These are phyloP conservation scores for Metridium senile DNA, from an alignment of 92 coral and sea anemone genomes.

Conservation along the genomic window DNA sequence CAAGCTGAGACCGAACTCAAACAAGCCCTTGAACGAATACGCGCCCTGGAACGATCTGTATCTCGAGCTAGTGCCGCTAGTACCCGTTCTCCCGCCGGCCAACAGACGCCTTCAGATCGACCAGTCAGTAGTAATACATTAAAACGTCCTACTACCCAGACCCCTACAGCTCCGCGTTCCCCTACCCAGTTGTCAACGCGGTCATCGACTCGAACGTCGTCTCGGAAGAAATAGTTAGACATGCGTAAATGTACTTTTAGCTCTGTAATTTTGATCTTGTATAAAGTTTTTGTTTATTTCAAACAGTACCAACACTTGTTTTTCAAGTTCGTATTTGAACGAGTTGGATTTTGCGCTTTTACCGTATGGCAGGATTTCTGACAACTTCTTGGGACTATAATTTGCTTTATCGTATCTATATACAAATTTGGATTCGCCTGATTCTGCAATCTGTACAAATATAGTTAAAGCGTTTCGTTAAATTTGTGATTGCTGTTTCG, in stretches of 20 bases:
- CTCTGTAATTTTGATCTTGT: constrained; percentile 2
- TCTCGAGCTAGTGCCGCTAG: constrained; percentile 83
- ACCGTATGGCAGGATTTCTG: too few species aligned
- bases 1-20: constrained; percentile 92
- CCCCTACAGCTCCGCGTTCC: constrained; percentile 67
- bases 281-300: constrained; percentile 9
- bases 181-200: constrained; percentile 82
- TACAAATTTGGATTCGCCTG: too few species aligned
- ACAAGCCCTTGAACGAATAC: constrained; percentile 90
- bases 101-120: constrained; percentile 69
- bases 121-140: constrained; percentile 75
- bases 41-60: constrained; percentile 95
- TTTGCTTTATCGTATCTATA: too few species aligned
- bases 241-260: not conserved
- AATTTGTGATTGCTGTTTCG: too few species aligned
- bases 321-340: too few species aligned
- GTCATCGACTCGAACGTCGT: constrained; percentile 67
- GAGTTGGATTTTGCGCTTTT: too few species aligned
- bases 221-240: constrained; percentile 50
- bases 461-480: too few species aligned
- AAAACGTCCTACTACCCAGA: constrained; percentile 56
- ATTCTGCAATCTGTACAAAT: too few species aligned
- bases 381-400: too few species aligned
- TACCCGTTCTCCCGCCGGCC: constrained; percentile 47
- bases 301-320: not conserved